Conservation (phyloP, 1,140 invertebrate species). For the Aphaenogaster ashmeadi region DNA sequence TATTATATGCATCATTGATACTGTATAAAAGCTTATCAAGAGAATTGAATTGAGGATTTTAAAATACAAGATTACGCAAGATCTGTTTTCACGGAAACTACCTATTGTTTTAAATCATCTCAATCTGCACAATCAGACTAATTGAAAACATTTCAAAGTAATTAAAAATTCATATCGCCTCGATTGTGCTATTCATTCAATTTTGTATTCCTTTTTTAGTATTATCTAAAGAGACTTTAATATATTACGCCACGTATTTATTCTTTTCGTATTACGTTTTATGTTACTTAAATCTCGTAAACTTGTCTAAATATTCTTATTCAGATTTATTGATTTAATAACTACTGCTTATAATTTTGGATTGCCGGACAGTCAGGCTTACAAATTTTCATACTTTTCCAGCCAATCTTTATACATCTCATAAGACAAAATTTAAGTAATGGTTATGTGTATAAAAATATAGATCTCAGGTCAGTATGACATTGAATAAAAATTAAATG, state of each 20-base stretch:
- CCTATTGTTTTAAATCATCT: constrained; percentile 26
- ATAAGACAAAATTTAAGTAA: background rate
- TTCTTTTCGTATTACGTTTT: background rate
- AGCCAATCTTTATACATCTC: background rate
- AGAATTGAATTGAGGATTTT: background rate
- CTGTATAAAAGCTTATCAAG: constrained; percentile 12
- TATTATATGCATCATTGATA: background rate
- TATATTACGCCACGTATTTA: background rate
- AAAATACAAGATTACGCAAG: background rate
- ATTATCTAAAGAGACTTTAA: background rate
- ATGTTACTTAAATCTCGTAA: background rate
- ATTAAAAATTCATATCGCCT: constrained; percentile 22
- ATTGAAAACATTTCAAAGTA: constrained; percentile 33
- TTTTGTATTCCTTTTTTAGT: background rate
- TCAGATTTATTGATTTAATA: background rate
- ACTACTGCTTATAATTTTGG: background rate
- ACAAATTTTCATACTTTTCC: background rate
- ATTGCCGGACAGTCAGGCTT: background rate
- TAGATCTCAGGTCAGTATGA: background rate
- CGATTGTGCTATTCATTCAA: background rate
- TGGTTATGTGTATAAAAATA: background rate
- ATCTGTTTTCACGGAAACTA: background rate
- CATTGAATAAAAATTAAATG: background rate
- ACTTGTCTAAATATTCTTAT: background rate
- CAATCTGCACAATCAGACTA: constrained; percentile 25